A percentile compares a stretch with the other conserved stretches of the same genome.
phyloP scores from a whole-genome alignment of 2,113 vertebrate species.

The Platichthys stellatus region DNA sequence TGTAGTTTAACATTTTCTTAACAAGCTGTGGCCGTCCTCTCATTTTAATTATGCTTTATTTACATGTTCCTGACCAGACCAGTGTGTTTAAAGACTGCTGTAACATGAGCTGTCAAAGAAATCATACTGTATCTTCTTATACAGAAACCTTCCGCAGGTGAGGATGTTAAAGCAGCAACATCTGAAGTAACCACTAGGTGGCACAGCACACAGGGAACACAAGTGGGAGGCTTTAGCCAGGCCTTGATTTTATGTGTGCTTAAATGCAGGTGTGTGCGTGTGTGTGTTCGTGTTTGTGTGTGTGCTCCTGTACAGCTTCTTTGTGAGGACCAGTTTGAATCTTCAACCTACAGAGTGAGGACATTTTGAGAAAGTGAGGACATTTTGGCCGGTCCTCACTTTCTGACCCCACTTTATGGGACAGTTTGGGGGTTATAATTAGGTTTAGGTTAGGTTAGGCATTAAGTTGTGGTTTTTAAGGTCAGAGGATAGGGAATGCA shows the following conservation, averaged over 20 bases:
- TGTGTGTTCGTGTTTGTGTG: slow-evolving; percentile 25
- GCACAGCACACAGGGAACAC: slow-evolving; percentile 66
- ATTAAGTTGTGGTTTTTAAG: too few relatives aligned
- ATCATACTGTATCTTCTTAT: neutral
- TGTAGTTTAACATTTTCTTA: neutral
- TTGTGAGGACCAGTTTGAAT: too few relatives aligned
- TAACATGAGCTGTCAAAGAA: too few relatives aligned
- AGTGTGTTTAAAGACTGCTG: too few relatives aligned
- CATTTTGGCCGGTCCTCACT: too few relatives aligned
- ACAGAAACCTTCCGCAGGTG: slow-evolving; percentile 32
- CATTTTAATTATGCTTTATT: neutral
- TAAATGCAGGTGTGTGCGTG: neutral
- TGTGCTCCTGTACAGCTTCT: neutral
- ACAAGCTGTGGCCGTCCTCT: neutral
- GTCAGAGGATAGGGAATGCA: too few relatives aligned
- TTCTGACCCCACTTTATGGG: too few relatives aligned
- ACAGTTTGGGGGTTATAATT: too few relatives aligned
- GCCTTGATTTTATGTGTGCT: slow-evolving; percentile 1
- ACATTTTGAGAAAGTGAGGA: too few relatives aligned
- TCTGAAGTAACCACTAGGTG: slow-evolving; percentile 73
- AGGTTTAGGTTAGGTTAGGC: too few relatives aligned
- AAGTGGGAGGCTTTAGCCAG: slow-evolving; percentile 6
- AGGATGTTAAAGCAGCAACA: slow-evolving; percentile 22
- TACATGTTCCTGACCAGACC: neutral
- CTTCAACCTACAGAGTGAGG: too few relatives aligned